phyloP scores from a whole-genome alignment of 2,888 invertebrate species.

The Microctonus brassicae region DNA sequence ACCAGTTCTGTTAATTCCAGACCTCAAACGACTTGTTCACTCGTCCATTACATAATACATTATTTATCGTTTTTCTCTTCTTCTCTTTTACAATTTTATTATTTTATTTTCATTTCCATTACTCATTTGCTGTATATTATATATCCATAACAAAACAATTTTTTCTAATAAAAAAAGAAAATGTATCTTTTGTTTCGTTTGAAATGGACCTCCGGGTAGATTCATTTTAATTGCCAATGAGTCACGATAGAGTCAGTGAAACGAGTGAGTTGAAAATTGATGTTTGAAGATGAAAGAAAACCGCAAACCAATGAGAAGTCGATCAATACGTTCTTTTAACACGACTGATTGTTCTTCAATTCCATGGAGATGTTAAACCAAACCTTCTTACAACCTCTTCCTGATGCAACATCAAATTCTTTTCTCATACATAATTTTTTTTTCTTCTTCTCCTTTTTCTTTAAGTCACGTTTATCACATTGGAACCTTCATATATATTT shows the following conservation, averaged over 20 bases:
- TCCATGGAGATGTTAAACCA: constrained; percentile 6
- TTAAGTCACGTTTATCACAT: constrained; percentile 1
- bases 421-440: background rate
- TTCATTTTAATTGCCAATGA: constrained; percentile 4
- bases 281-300: background rate
- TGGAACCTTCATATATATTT: background rate
- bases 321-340: constrained; percentile 3
- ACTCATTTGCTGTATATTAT: background rate
- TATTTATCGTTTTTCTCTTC: background rate
- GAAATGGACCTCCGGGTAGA: background rate
- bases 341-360: background rate
- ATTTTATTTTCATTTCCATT: background rate
- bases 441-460: background rate
- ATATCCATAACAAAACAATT: background rate
- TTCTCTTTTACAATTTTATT: background rate
- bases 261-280: background rate
- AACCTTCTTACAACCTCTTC: background rate
- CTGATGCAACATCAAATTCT: background rate
- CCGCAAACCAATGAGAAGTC: background rate
- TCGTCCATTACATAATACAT: background rate
- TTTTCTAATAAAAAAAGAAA: background rate
- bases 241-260: constrained; percentile 1
- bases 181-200: background rate
- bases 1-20: background rate
- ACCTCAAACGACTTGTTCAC: background rate